Conservation (phyloP, 2,888 invertebrate species). For the Pecten maximus region DNA sequence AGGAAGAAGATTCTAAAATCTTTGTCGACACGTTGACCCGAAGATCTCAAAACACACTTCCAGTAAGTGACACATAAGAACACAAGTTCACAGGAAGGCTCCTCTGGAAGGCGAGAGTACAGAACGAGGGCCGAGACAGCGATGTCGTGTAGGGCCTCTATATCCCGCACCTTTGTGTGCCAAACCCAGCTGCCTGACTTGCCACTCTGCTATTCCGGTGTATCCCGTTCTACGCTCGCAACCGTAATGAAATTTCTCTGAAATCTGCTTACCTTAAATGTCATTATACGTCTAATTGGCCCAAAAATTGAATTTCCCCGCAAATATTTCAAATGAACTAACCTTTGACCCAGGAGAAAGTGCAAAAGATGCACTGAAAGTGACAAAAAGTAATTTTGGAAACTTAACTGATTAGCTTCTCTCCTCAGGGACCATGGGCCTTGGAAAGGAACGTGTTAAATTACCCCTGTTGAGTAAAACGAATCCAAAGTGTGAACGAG, state of each 20-base stretch:
- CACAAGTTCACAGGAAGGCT: not conserved
- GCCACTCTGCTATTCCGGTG: conserved; percentile 29
- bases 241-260: conserved; percentile 33
- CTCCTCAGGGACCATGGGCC: conserved; percentile 46
- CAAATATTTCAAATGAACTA: conserved; percentile 33
- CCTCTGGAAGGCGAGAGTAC: not conserved
- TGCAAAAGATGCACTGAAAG: conserved; percentile 51
- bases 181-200: conserved; percentile 32
- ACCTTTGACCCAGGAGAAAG: conserved; percentile 36
- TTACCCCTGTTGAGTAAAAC: conserved; percentile 50
- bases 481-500: conserved; percentile 50
- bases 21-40: not conserved
- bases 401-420: conserved; percentile 52
- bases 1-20: not conserved
- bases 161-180: conserved; percentile 29
- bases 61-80: not conserved
- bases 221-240: conserved; percentile 25
- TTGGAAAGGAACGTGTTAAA: conserved; percentile 50
- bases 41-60: not conserved
- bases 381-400: conserved; percentile 59
- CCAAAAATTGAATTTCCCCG: conserved; percentile 43
- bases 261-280: conserved; percentile 39
- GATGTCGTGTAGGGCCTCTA: conserved; percentile 4
- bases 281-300: conserved; percentile 47
- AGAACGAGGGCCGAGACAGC: not conserved